phyloP scores from a whole-genome alignment of 2,113 vertebrate genomes.

The Dipodomys ordii region DNA sequence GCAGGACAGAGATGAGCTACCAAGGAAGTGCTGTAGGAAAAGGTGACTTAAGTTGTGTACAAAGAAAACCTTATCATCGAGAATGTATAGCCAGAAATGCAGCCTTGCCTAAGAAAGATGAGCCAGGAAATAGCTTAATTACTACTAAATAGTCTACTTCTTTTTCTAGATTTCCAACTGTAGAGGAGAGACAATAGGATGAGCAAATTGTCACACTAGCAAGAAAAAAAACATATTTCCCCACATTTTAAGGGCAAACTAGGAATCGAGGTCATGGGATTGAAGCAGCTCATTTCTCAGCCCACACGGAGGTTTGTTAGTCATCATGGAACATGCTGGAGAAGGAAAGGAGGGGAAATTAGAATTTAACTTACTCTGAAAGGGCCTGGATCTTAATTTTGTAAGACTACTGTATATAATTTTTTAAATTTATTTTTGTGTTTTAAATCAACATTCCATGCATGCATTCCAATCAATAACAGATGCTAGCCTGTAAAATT shows the following conservation, averaged over 20 bases:
- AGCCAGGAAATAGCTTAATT: neutral
- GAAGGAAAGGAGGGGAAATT: neutral
- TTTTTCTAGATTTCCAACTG: neutral
- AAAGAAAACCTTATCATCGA: too few species aligned
- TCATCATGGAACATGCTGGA: neutral
- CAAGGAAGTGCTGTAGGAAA: neutral
- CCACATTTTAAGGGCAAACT: neutral
- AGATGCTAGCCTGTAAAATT: neutral
- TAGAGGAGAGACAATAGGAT: neutral
- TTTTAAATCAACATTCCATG: neutral
- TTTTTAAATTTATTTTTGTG: too few species aligned
- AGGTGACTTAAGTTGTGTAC: neutral
- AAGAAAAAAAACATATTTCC: too few species aligned
- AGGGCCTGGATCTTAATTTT: neutral
- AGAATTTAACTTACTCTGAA: neutral
- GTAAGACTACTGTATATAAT: neutral
- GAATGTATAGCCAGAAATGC: too few species aligned
- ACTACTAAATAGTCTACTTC: neutral
- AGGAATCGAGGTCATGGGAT: neutral
- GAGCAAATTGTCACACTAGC: neutral
- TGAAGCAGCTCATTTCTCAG: neutral
- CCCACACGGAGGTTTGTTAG: neutral
- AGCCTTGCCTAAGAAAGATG: neutral
- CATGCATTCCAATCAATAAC: neutral
- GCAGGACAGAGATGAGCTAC: neutral